Percentiles rank a stretch among this genome's conserved stretches.
phyloP scores from a whole-genome alignment of 2,113 vertebrate species.

The Pteruthius melanotis region DNA sequence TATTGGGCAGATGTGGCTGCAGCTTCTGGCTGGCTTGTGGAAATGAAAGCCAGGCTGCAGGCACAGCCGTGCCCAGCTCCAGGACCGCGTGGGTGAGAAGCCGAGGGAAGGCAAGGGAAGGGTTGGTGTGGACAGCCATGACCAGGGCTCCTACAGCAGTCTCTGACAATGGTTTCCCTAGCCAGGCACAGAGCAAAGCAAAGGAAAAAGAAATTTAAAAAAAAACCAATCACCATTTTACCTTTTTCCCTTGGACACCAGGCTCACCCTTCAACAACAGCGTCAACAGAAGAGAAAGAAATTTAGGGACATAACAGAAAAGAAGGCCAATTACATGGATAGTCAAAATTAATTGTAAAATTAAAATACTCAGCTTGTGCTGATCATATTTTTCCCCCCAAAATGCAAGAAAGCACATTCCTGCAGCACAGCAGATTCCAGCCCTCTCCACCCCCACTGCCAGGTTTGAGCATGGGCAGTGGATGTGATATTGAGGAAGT shows the following conservation, averaged over 20 bases:
- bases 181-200: neutral
- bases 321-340: neutral
- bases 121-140: fast-evolving
- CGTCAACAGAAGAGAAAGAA: neutral
- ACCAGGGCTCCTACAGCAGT: fast-evolving
- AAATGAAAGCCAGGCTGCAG: constrained; percentile 2
- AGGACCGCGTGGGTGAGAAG: fast-evolving
- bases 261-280: constrained; percentile 60
- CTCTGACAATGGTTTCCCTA: neutral
- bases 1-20: neutral
- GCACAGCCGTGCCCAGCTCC: neutral
- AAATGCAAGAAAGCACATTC: neutral
- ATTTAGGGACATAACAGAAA: neutral
- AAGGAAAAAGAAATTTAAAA: neutral
- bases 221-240: neutral
- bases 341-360: neutral
- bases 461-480: neutral
- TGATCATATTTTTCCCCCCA: neutral
- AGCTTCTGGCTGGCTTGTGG: neutral
- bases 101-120: neutral
- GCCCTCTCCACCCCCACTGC: neutral
- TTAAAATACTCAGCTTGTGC: neutral
- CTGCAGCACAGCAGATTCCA: neutral
- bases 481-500: neutral
- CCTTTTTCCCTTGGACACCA: constrained; percentile 65